Base-by-base conservation (phyloP, 2,113 vertebrate species). In the Monopterus albus region DNA sequence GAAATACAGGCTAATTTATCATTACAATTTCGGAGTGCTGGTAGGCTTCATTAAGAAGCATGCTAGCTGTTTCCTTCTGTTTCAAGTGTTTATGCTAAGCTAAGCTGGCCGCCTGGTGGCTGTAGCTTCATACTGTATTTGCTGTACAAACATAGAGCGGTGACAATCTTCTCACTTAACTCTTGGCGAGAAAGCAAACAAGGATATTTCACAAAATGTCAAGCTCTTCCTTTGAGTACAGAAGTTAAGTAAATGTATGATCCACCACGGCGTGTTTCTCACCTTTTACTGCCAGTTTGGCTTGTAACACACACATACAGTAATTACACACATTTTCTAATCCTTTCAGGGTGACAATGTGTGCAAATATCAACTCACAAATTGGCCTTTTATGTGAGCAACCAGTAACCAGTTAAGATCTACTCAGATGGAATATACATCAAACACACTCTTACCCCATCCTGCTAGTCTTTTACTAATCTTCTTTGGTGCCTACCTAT, bases 401-500 rank as follows among this genome's bases (percentile, higher is more conserved):
- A 21, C 47, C 25, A 59, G 33, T 64, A 52, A 36, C 46, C 6
- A 31, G 33, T 50, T 49, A 58, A 72, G 51, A 69, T 18, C 7
- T 18, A 21, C 15, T 58, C 26, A n/a, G 21, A 17, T 53, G 43
- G 12, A 73, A 29, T 15, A 20, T 13, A 17, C 7, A 28, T 42
- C 6, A 52, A 56, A 23, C 58, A 6, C 25, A 28, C 39, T 7
- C 33, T n/a, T 1, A n/a, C n/a, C n/a, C n/a, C n/a, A n/a, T n/a
- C n/a, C 15, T 3, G 46, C 20, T 15, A 7, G 17, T 5, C 31
- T 14, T 9, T 15, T n/a, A n/a, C n/a, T n/a, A n/a, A 40, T 21
- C n/a, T 53, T 50, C 46, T 12, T 38, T 0, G 3, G n/a, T 5
- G 5, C 84, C 93, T 79, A 98, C 98, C 97, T 79, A 99, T 93